These are phyloP conservation scores for Ridgeia piscesae DNA, from an alignment of 1,140 invertebrate genomes.

Conservation along the genomic window DNA sequence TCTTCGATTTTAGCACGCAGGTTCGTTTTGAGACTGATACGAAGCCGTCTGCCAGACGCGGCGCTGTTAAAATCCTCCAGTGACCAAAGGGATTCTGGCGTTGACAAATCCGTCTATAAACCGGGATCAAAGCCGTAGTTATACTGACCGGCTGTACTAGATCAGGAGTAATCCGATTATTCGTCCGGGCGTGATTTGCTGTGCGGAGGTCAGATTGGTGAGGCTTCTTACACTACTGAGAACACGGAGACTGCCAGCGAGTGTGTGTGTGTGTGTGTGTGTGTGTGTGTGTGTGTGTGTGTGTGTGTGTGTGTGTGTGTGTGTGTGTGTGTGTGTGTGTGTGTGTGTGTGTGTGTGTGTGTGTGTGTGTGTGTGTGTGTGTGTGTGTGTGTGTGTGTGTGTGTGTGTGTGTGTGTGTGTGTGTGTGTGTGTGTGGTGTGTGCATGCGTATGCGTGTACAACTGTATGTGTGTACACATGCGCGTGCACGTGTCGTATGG, in stretches of 20 bases:
- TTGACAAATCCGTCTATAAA: neutral
- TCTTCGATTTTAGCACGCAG: too few species aligned
- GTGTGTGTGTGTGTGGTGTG: too few species aligned
- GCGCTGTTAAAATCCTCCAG: neutral
- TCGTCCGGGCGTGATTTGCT: neutral
- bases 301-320: neutral
- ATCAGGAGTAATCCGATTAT: neutral
- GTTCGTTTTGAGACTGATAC: too few species aligned
- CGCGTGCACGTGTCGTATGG: neutral
- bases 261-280: neutral
- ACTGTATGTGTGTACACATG: neutral
- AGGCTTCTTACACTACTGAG: neutral
- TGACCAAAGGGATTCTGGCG: neutral
- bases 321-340: neutral
- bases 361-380: too few species aligned
- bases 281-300: neutral
- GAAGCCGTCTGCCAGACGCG: neutral
- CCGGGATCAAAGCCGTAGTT: neutral
- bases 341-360: too few species aligned
- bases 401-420: too few species aligned
- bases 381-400: too few species aligned
- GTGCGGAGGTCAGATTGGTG: neutral
- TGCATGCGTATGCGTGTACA: too few species aligned
- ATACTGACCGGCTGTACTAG: neutral
- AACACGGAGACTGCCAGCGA: neutral